A percentile compares a stretch with the other conserved stretches of the same genome.
Evolutionary conservation across 2,888 invertebrate species (phyloP).

Genomic region (Limenitis camilla): DNA sequence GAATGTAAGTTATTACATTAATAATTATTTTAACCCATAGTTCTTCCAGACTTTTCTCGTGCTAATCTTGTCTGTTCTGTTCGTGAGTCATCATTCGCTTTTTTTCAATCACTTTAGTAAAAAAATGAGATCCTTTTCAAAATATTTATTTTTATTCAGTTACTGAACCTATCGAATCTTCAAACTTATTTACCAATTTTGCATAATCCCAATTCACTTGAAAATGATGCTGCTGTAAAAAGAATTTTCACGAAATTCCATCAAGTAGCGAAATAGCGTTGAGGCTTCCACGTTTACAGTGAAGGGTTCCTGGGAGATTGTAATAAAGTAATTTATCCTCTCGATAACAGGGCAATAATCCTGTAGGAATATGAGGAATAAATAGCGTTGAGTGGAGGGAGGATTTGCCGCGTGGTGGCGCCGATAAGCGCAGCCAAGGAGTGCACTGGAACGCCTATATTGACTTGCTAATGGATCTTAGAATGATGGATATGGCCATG

Average conservation of each 20-base stretch:
- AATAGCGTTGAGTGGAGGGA: slow-evolving; percentile 36
- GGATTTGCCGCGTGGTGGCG: slow-evolving; percentile 31
- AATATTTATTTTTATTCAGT: too few relatives aligned
- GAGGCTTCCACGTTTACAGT: slow-evolving; percentile 35
- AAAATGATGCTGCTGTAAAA: slow-evolving; percentile 54
- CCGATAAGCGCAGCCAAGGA: slow-evolving; percentile 29
- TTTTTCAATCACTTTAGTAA: too few relatives aligned
- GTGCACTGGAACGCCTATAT: slow-evolving; percentile 21
- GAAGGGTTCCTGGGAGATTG: slow-evolving; percentile 53
- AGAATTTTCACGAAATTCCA: slow-evolving; percentile 49
- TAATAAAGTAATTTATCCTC: slow-evolving; percentile 71
- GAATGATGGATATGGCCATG: slow-evolving; percentile 19
- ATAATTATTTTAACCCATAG: too few relatives aligned
- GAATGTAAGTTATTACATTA: too few relatives aligned
- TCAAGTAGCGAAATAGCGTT: slow-evolving; percentile 51
- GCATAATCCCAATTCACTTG: slow-evolving; percentile 37
- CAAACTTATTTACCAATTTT: slow-evolving; percentile 34
- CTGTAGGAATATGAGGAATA: slow-evolving; percentile 43
- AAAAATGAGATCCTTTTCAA: too few relatives aligned
- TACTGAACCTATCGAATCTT: slow-evolving; percentile 11
- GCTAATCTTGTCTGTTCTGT: too few relatives aligned
- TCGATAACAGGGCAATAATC: slow-evolving; percentile 67
- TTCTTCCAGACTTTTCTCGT: too few relatives aligned
- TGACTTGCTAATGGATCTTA: slow-evolving; percentile 23
- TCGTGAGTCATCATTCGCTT: too few relatives aligned